Evolutionary conservation across 2,113 vertebrate species (phyloP), one percentile per base, ranked within the genome.

Genomic region (Hippocampus zosterae): DNA sequence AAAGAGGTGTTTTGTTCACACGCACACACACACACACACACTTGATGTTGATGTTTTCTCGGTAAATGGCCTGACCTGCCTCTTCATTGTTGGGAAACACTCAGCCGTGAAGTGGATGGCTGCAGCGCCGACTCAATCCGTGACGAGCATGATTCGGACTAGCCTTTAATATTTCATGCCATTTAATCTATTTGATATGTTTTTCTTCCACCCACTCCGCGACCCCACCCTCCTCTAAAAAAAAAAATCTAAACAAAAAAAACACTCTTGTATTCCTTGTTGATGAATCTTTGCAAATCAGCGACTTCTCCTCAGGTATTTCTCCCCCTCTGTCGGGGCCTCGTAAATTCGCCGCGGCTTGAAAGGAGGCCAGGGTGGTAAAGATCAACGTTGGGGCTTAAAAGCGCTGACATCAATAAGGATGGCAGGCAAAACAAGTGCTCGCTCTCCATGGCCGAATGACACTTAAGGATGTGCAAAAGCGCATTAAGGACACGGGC

Each of bases 121-220:
- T 79, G 77, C 73, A 80, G 74, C 67, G 42, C 18, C 59, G 79
- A 84, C 81, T 63, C 55, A 56, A 73, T 62, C 62, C 37, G 23
- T 82, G 85, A 88, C 76, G 86, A 71, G 84, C 82, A 83, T n/a
- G 83, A 86, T 82, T 83, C 79, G 69, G 83, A 81, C 78, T 81
- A 79, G 37, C 75, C 79, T 85, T 91, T 84, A 91, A 91, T 90
- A 90, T 91, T 91, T 91, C 72, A 91, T 89, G 74, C 60, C 79
- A 76, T 86, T 87, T 91, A 89, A 90, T 91, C 84, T 84, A 88
- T 88, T 90, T 87, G 89, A 83, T 88, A 81, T 90, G 87, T 88
- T 86, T 87, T 67, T 62, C n/a, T 13, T 78, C 74, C 65, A 13
- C 57, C 27, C 57, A 19, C 33, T 37, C 33, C 0, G 33, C 33